phyloP scores from a whole-genome alignment of 2,888 invertebrate genomes.

The Buathra laborator region DNA sequence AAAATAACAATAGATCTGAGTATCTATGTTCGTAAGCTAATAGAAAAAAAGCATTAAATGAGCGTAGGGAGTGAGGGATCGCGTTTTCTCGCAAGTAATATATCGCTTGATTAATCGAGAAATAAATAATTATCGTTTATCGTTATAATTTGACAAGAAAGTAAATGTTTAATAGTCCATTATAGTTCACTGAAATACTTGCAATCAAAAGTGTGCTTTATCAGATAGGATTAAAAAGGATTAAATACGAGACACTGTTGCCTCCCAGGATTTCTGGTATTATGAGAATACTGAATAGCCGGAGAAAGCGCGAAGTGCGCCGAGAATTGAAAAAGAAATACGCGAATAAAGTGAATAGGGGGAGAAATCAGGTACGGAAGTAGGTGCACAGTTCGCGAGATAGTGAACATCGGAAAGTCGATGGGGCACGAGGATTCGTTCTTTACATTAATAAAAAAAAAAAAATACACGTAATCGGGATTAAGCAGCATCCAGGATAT shows the following conservation, averaged over 20 bases:
- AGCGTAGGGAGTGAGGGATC: too few species aligned
- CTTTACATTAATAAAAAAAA: neutral
- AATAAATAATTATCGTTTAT: neutral
- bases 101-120: neutral
- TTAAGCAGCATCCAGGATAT: constrained; percentile 28
- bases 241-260: neutral
- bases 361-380: constrained; percentile 15
- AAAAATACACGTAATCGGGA: constrained; percentile 18
- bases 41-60: too few species aligned
- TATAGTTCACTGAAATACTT: neutral
- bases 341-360: neutral
- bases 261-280: neutral
- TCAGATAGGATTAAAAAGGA: neutral
- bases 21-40: too few species aligned
- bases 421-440: neutral
- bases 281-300: neutral
- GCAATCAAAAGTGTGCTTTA: neutral
- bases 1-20: too few species aligned
- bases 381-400: neutral
- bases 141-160: neutral
- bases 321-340: neutral
- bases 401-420: neutral
- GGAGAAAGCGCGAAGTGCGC: neutral
- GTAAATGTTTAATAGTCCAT: neutral
- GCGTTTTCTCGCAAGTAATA: neutral